A percentile compares a stretch with the other conserved stretches of the same genome.
phyloP scores from a whole-genome alignment of 2,113 vertebrate genomes.

The Lates calcarifer region DNA sequence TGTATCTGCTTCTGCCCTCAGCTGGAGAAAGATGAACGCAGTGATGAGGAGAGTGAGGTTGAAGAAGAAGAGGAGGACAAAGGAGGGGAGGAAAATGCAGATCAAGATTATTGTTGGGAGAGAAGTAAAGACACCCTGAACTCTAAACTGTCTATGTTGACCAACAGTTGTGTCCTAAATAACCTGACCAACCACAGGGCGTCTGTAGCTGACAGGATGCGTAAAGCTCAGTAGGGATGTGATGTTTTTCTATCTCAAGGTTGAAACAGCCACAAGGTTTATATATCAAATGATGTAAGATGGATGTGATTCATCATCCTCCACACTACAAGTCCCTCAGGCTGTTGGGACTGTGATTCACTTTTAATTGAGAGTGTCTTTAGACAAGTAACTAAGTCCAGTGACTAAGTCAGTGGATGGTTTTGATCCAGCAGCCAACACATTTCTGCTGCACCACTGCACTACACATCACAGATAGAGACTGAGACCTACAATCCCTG shows the following conservation, averaged over 20 bases:
- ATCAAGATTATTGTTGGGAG: slow-evolving; percentile 73
- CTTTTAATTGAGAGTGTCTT: neutral
- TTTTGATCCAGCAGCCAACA: slow-evolving; percentile 82
- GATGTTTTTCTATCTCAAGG: neutral
- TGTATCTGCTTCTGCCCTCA: slow-evolving; percentile 62
- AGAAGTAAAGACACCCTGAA: slow-evolving; percentile 77
- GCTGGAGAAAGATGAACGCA: slow-evolving; percentile 93
- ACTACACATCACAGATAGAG: slow-evolving; percentile 52
- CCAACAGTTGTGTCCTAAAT: slow-evolving; percentile 83
- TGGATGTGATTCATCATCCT: neutral
- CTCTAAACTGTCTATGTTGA: slow-evolving; percentile 70
- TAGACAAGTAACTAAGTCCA: neutral
- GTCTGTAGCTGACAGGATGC: slow-evolving; percentile 55
- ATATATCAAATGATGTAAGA: neutral
- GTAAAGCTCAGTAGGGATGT: slow-evolving; percentile 71
- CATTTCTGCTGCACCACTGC: slow-evolving; percentile 80
- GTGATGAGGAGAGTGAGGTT: slow-evolving; percentile 88
- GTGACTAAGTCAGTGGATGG: slow-evolving; percentile 82
- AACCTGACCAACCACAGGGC: slow-evolving; percentile 80
- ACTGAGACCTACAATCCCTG: slow-evolving; percentile 73
- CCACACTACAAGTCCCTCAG: neutral
- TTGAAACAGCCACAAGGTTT: neutral
- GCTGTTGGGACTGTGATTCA: neutral
- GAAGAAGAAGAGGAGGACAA: slow-evolving; percentile 86
- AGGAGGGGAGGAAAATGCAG: slow-evolving; percentile 83